These are phyloP conservation scores for Agriopis marginaria DNA, from an alignment of 2,888 invertebrate genomes.

Conservation along the genomic window DNA sequence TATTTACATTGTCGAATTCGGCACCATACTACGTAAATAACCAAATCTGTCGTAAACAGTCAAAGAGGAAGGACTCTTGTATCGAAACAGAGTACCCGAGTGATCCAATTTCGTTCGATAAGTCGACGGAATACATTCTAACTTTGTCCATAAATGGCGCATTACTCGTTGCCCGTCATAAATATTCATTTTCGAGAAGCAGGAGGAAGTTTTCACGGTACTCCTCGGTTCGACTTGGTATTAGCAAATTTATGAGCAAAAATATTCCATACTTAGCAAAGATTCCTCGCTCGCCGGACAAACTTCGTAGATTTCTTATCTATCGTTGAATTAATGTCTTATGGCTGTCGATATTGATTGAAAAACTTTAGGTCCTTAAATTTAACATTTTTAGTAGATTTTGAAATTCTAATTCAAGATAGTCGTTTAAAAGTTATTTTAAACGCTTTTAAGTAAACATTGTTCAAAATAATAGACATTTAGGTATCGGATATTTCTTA, in stretches of 20 bases:
- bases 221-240: slow-evolving; percentile 69
- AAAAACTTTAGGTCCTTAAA: slow-evolving; percentile 29
- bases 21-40: not conserved
- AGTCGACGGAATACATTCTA: slow-evolving; percentile 75
- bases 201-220: slow-evolving; percentile 79
- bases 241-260: slow-evolving; percentile 83
- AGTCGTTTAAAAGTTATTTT: not conserved
- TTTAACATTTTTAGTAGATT: slow-evolving; percentile 22
- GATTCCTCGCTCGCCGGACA: slow-evolving; percentile 35
- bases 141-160: slow-evolving; percentile 83
- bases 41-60: slow-evolving; percentile 30
- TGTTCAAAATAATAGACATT: not conserved
- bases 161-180: slow-evolving; percentile 80
- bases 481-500: not conserved
- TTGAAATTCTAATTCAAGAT: slow-evolving; percentile 11
- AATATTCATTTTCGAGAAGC: slow-evolving; percentile 83
- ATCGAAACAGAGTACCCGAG: slow-evolving; percentile 50
- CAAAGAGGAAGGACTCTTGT: slow-evolving; percentile 33
- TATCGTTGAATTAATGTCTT: slow-evolving; percentile 40
- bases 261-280: slow-evolving; percentile 65
- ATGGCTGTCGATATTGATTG: slow-evolving; percentile 33
- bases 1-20: not conserved
- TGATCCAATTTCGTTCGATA: slow-evolving; percentile 71
- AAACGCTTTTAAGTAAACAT: not conserved
- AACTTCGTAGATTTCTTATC: slow-evolving; percentile 44